phyloP scores from a whole-genome alignment of 2,888 invertebrate genomes.

The Eupithecia insigniata region DNA sequence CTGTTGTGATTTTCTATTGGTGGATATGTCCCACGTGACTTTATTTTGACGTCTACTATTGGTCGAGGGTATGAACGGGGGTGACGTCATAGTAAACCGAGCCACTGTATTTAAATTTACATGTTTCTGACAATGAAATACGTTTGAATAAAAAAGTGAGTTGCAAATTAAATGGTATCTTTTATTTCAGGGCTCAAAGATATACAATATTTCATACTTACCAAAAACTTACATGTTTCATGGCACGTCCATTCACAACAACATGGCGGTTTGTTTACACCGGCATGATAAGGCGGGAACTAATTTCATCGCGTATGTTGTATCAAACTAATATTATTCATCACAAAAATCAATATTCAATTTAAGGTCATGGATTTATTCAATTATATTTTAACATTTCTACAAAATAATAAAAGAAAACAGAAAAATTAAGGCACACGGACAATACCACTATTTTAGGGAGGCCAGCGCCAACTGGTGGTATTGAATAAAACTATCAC shows the following conservation, averaged over 20 bases:
- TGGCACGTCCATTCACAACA: slow-evolving; percentile 68
- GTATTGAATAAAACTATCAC: slow-evolving; percentile 34
- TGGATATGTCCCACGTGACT: slow-evolving; percentile 80
- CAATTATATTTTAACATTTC: slow-evolving; percentile 56
- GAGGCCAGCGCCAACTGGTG: slow-evolving; percentile 64
- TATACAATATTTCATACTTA: slow-evolving; percentile 47
- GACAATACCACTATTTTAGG: slow-evolving; percentile 68
- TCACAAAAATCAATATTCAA: slow-evolving; percentile 57
- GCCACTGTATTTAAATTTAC: slow-evolving; percentile 38
- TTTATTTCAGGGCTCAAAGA: slow-evolving; percentile 14
- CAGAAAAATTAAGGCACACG: slow-evolving; percentile 64
- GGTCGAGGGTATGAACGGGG: slow-evolving; percentile 56
- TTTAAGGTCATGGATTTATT: slow-evolving; percentile 65
- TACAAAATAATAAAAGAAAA: slow-evolving; percentile 49
- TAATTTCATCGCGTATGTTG: slow-evolving; percentile 59
- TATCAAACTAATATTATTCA: slow-evolving; percentile 43
- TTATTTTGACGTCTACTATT: slow-evolving; percentile 65
- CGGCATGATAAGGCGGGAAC: slow-evolving; percentile 83
- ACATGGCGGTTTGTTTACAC: slow-evolving; percentile 85
- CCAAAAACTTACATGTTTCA: slow-evolving; percentile 59
- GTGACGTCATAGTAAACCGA: slow-evolving; percentile 64
- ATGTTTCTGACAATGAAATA: too few relatives aligned
- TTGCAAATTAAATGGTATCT: neutral
- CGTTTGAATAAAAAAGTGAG: neutral
- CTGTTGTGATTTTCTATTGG: slow-evolving; percentile 81